Evolutionary conservation across 2,888 invertebrate species (phyloP).

Genomic region (Dromius quadrimaculatus): DNA sequence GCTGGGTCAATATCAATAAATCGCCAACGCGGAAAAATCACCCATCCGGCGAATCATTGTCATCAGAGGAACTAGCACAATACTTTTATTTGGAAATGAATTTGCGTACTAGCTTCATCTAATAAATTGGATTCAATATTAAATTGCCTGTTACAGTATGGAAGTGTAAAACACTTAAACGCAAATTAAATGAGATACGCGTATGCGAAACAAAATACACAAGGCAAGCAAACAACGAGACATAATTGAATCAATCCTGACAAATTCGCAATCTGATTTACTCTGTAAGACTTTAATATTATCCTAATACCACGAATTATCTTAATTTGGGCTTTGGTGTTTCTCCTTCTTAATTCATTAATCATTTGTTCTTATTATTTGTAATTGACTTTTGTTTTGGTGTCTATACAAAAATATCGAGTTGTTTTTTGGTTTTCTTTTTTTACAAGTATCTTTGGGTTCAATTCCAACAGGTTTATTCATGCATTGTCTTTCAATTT

Average conservation of each 20-base stretch:
- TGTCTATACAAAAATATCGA: too few species aligned
- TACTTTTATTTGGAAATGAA: too few species aligned
- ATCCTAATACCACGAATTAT: too few species aligned
- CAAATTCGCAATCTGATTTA: slow-evolving; percentile 45
- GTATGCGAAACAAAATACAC: slow-evolving; percentile 35
- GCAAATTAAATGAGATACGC: slow-evolving; percentile 34
- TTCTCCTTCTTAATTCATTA: too few species aligned
- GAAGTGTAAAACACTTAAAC: slow-evolving; percentile 8
- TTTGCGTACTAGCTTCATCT: not conserved
- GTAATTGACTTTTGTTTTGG: too few species aligned
- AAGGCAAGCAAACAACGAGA: slow-evolving; percentile 40
- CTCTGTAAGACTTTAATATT: not conserved
- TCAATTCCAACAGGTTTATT: too few species aligned
- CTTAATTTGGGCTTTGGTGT: too few species aligned
- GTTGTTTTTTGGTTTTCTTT: too few species aligned
- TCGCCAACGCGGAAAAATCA: slow-evolving; percentile 41
- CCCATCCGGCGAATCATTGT: slow-evolving; percentile 25
- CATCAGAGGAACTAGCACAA: slow-evolving; percentile 20
- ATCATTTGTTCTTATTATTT: too few species aligned
- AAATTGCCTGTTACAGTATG: slow-evolving; percentile 2
- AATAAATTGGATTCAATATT: not conserved
- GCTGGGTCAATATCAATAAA: slow-evolving; percentile 45
- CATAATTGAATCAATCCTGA: slow-evolving; percentile 49
- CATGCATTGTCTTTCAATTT: too few species aligned
- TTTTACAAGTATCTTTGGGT: too few species aligned